Evolutionary conservation across 2,888 invertebrate genomes (phyloP).

Genomic region (Caenorhabditis doughertyi): DNA sequence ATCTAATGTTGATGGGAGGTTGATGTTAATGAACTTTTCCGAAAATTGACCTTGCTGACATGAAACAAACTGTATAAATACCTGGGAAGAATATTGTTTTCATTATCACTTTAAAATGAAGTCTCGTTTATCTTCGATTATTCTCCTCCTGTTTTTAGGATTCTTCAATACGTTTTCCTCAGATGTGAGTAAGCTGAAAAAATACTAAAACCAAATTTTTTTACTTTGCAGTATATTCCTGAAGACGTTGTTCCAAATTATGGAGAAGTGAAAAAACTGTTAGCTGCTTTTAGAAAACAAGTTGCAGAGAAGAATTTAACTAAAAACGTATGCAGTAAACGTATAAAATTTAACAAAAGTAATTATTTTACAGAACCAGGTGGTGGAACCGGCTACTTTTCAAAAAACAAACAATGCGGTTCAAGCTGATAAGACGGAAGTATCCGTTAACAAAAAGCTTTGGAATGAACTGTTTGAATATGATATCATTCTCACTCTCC

Average conservation of each 20-base stretch:
- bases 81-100: slow-evolving; percentile 7
- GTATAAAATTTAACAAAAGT: not conserved
- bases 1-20: slow-evolving; percentile 44
- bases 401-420: slow-evolving; percentile 57
- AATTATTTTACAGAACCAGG: slow-evolving; percentile 61
- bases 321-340: slow-evolving; percentile 71
- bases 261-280: slow-evolving; percentile 73
- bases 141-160: slow-evolving; percentile 50
- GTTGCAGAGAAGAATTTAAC: slow-evolving; percentile 73
- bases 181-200: slow-evolving; percentile 34
- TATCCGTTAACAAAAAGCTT: slow-evolving; percentile 74
- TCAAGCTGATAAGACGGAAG: slow-evolving; percentile 79
- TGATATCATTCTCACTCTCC: slow-evolving; percentile 79
- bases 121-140: slow-evolving; percentile 51
- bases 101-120: slow-evolving; percentile 48
- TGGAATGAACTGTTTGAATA: slow-evolving; percentile 80
- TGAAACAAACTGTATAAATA: slow-evolving; percentile 45
- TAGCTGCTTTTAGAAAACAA: slow-evolving; percentile 71
- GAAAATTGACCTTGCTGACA: slow-evolving; percentile 35
- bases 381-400: slow-evolving; percentile 48
- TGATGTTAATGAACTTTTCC: slow-evolving; percentile 29
- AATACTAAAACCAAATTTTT: slow-evolving; percentile 13
- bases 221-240: slow-evolving; percentile 65
- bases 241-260: slow-evolving; percentile 75
- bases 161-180: slow-evolving; percentile 41